Base-by-base conservation (phyloP, 2,888 invertebrate genomes). In the Rosalia funebris region DNA sequence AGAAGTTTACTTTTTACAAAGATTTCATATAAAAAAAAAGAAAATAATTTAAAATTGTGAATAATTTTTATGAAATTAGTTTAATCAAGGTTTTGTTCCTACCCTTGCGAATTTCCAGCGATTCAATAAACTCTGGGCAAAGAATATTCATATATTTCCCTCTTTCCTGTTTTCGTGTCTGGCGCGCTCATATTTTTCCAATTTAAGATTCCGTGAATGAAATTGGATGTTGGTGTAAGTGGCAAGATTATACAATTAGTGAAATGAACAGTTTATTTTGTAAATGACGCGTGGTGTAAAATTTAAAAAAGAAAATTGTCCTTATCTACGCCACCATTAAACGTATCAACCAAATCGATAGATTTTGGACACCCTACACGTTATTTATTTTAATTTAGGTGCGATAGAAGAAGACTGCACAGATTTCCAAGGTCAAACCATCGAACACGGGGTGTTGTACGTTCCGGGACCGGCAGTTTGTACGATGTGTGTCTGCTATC, bases 391-490 rank as follows among this genome's bases (percentile, higher is more conserved):
- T 57, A 44, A 44, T 44, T 16, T 47, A 67, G 67, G 48, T 52
- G 50, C 57, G 15, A 65, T 67, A 34, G 90, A 91, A 78, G 91
- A 92, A 79, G 90, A 92, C 81, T 93, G 93, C 79, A 88, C 88
- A 66, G 93, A 93, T 83, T 92, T 92, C 84, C 91, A 92, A 82
- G 92, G 92, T 54, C 88, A 89, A 78, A 86, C 87, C 9, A 88
- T 93, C 31, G 86, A 86, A 25, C 93, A 93, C 81, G 93, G 93
- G 9, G 84, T 91, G 72, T 84, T 91, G 53, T 93, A 92, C 81
- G 92, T 93, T 65, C 93, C 93, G 9, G 93, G 93, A 48, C 92
- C 92, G 3, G 91, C 92, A 2, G 92, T 92, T 52, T 93, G 93
- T 80, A 91, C 91, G 59, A 86, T 91, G 68, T 93, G 93, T 79